Percentiles rank a stretch among this genome's conserved stretches.
phyloP scores from a whole-genome alignment of 1,140 invertebrate genomes.

The Thalassaphorura encarpata region DNA sequence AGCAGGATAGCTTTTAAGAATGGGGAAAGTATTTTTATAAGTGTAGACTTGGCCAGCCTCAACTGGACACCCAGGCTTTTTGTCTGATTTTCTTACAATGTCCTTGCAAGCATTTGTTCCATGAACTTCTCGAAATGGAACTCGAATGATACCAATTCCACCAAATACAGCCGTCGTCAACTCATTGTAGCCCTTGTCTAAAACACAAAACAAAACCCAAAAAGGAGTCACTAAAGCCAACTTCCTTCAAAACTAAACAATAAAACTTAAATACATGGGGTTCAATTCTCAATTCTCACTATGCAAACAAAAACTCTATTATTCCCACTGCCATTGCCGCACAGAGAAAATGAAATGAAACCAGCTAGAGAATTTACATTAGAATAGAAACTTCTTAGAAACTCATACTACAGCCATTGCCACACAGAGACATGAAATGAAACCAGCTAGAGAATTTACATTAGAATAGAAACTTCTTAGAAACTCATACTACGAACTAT shows the following conservation, averaged over 20 bases:
- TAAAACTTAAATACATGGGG: not conserved
- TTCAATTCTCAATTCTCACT: not conserved
- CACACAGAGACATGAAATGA: not conserved
- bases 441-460: not conserved
- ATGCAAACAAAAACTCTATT: not conserved
- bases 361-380: not conserved
- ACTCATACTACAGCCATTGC: not conserved
- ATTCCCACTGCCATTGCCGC: not conserved
- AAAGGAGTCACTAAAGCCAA: not conserved
- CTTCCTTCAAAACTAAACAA: not conserved
- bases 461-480: too few relatives aligned
- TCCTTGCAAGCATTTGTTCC: slow-evolving; percentile 31
- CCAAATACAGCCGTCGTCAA: slow-evolving; percentile 32
- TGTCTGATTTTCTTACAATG: slow-evolving; percentile 18
- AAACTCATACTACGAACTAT: too few relatives aligned
- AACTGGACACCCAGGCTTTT: slow-evolving; percentile 25
- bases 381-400: too few relatives aligned
- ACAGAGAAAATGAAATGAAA: not conserved
- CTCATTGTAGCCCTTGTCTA: slow-evolving; percentile 26
- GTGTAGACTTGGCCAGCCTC: slow-evolving; percentile 25
- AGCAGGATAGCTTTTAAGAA: slow-evolving; percentile 31
- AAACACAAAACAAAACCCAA: not conserved
- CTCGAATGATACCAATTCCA: slow-evolving; percentile 29
- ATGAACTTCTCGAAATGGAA: slow-evolving; percentile 33
- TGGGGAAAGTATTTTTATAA: slow-evolving; percentile 33